A percentile compares a stretch with the other conserved stretches of the same genome.
These are phyloP conservation scores for Lepidonotus clava DNA, from an alignment of 2,888 invertebrate genomes.

Conservation along the genomic window DNA sequence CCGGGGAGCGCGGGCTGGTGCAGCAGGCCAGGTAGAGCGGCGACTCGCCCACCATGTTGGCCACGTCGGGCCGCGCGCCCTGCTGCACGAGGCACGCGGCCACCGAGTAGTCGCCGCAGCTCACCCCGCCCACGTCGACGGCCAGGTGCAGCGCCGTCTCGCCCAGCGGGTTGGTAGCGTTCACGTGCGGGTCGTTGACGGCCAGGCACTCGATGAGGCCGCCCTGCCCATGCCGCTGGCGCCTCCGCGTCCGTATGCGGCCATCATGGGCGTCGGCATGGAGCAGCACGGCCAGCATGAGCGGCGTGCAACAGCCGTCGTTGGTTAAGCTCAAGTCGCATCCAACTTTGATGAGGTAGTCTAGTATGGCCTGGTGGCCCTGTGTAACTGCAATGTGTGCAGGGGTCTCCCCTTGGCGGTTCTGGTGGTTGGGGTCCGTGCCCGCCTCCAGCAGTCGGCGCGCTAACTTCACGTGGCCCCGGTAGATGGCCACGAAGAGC, in stretches of 20 bases:
- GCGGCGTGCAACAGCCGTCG: neutral
- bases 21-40: neutral
- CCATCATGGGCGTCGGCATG: neutral
- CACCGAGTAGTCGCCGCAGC: neutral
- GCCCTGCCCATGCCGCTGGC: neutral
- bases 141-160: neutral
- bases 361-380: neutral
- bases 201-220: neutral
- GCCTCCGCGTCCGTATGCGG: neutral
- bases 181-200: neutral
- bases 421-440: neutral
- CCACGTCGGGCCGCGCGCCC: neutral
- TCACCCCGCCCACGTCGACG: neutral
- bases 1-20: neutral
- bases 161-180: neutral
- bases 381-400: neutral
- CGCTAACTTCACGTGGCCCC: neutral
- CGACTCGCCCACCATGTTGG: neutral
- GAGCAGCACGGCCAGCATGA: neutral
- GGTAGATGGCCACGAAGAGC: neutral
- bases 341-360: conserved; percentile 10
- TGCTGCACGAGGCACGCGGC: neutral
- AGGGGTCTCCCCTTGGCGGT: neutral
- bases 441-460: neutral
- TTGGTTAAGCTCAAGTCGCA: neutral